A percentile compares a stretch with the other conserved stretches of the same genome.
Evolutionary conservation across 2,113 vertebrate species (phyloP).

Genomic region (Stigmatopora argus): DNA sequence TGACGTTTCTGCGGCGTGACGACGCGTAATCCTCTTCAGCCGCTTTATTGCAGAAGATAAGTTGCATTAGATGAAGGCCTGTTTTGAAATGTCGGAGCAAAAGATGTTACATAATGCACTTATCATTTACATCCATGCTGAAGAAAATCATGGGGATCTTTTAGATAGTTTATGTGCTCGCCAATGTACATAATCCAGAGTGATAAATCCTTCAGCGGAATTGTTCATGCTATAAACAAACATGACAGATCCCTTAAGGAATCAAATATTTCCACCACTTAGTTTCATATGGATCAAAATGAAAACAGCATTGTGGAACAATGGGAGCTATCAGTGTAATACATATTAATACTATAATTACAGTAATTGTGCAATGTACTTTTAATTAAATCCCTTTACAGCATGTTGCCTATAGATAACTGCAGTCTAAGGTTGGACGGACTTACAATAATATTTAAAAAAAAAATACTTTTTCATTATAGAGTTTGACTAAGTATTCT

Average conservation of each 20-base stretch:
- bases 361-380: no score
- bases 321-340: no score
- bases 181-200: constrained; percentile 45
- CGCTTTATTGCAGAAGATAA: constrained; percentile 57
- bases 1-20: constrained; percentile 51
- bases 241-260: constrained; percentile 46
- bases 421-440: no score
- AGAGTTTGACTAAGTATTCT: no score
- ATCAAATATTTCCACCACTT: constrained; percentile 1
- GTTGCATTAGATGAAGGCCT: constrained; percentile 45
- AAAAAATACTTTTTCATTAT: no score
- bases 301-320: neutral
- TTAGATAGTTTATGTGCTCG: neutral
- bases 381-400: no score
- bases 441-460: no score
- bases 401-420: no score
- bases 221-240: constrained; percentile 50
- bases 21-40: constrained; percentile 63
- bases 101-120: constrained; percentile 19
- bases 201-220: constrained; percentile 32
- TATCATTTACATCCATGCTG: no score
- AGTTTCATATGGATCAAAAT: neutral
- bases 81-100: constrained; percentile 26
- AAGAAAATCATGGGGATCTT: neutral
- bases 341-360: no score